These are phyloP conservation scores for Palythoa caribaeorum DNA, from an alignment of 92 coral and sea anemone genomes.

Conservation along the genomic window DNA sequence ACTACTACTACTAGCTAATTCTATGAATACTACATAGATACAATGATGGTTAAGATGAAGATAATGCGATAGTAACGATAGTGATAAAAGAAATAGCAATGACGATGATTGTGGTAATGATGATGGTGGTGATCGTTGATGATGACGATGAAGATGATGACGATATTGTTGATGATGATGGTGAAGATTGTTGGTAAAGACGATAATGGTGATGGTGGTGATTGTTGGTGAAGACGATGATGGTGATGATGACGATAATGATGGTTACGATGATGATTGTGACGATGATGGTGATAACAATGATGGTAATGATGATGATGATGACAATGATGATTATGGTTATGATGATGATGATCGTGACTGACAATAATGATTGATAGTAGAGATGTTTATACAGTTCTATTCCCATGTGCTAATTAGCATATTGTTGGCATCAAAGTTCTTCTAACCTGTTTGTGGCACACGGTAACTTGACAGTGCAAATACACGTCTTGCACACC, in stretches of 20 bases:
- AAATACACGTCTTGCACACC: slow-evolving; percentile 71
- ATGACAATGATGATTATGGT: neutral
- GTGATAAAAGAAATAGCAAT: neutral
- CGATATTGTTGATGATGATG: neutral
- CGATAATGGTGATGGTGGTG: neutral
- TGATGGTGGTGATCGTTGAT: neutral
- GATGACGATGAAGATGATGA: neutral
- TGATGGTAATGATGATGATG: neutral
- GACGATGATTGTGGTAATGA: neutral
- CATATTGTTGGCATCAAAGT: no score
- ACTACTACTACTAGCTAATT: no score
- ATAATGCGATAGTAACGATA: neutral
- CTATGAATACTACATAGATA: no score
- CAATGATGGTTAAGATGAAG: neutral
- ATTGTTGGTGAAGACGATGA: neutral
- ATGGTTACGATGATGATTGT: neutral
- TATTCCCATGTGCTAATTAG: neutral
- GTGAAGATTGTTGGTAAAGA: neutral
- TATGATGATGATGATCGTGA: neutral
- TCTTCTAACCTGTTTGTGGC: slow-evolving; percentile 57
- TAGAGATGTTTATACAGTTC: neutral
- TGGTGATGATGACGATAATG: neutral
- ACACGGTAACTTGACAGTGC: slow-evolving; percentile 78
- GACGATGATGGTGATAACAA: neutral
- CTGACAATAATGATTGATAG: neutral